Base-by-base conservation (phyloP, 2,888 invertebrate genomes). In the Hypolimnas misippus region DNA sequence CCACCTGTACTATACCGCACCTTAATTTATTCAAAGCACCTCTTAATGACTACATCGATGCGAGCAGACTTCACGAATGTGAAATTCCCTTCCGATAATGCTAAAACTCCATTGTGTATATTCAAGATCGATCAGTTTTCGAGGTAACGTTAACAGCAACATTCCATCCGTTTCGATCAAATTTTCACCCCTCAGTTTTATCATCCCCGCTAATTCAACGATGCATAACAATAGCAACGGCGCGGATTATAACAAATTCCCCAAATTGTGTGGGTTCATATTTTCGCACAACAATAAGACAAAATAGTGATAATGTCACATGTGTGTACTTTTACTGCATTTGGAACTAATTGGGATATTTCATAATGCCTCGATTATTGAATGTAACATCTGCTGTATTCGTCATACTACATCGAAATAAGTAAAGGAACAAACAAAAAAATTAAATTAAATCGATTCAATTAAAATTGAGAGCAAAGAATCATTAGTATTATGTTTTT, bases 321-420 rank as follows among this genome's bases (percentile, higher is more conserved):
- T 91, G 89, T 88, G 89, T 78, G 80, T 82, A 81, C 78, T 86
- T 86, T 84, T 85, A 85, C 83, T 83, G 84, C 87, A 81, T 88
- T 91, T 83, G 89, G 86, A 88, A 92, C 91, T 92, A 92, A 92
- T 92, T 90, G 91, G 79, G 81, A 88, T 86, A 86, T 90, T 88
- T 82, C 82, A 84, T 86, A 86, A 87, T 80, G 79, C 76, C 71
- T 77, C 77, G 75, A 82, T 86, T 86, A 83, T 85, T 83, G 77
- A 77, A 83, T 70, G 80, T 71, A 83, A 87, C 91, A 92, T 92
- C 92, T 92, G 91, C 81, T 56, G 51, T 51, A 55, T 58, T 44
- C 59, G 14, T 52, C 12, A 44, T 50, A n/a, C 14, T 17, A 33
- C 16, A 50, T 25, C 25, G 7, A 42, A 19, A 17, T 42, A 42